phyloP scores from a whole-genome alignment of 2,797 vertebrate genomes.

The Pseudotriccus pelzelni region DNA sequence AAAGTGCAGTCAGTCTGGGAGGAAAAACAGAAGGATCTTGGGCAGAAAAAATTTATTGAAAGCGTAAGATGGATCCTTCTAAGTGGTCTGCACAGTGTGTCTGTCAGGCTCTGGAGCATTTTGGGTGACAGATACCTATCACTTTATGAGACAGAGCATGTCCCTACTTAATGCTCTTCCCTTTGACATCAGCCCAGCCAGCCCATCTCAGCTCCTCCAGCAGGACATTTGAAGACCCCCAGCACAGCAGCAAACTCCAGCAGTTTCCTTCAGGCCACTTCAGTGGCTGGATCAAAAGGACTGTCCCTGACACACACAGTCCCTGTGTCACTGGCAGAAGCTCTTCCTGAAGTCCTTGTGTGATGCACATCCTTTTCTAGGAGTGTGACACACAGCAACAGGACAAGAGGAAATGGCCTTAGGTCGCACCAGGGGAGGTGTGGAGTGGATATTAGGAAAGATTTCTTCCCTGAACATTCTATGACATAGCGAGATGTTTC shows the following conservation, averaged over 20 bases:
- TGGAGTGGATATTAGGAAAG: neutral
- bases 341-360: neutral
- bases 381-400: neutral
- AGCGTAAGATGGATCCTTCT: neutral
- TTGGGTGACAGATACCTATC: neutral
- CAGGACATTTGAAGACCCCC: neutral
- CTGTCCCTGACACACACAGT: neutral
- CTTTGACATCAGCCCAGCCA: neutral
- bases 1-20: neutral
- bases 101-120: neutral
- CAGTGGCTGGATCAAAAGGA: neutral
- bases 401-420: neutral
- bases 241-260: neutral
- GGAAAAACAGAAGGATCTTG: neutral
- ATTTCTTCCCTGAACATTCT: neutral
- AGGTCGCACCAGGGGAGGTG: neutral
- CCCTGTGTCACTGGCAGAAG: neutral
- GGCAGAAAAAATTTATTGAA: neutral
- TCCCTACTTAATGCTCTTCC: neutral
- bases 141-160: neutral
- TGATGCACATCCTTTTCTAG: neutral
- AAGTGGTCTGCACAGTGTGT: neutral
- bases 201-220: neutral
- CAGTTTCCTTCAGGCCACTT: neutral
- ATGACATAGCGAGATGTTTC: neutral